Conservation (phyloP, 2,113 vertebrate genomes). For the Todiramphus saurophagus region DNA sequence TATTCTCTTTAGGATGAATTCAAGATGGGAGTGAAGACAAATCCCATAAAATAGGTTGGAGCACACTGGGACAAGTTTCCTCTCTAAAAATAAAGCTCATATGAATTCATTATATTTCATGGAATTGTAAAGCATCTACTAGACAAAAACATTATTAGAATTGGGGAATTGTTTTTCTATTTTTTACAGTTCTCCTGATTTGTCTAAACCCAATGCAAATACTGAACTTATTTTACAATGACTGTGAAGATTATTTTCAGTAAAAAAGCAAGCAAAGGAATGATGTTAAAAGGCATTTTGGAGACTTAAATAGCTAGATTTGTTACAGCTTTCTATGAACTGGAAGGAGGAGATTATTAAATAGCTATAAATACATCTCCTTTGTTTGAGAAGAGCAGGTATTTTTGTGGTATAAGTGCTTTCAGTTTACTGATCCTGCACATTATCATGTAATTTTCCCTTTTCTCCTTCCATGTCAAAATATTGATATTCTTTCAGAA, state of each 20-base stretch:
- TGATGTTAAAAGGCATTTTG: constrained; percentile 41
- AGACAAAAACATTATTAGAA: background rate
- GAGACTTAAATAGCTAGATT: constrained; percentile 23
- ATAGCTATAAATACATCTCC: constrained; percentile 55
- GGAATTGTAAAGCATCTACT: constrained; percentile 18
- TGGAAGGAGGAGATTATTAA: constrained; percentile 46
- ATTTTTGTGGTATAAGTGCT: constrained; percentile 70
- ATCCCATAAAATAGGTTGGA: background rate
- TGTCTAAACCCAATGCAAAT: constrained; percentile 46
- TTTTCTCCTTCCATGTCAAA: constrained; percentile 74
- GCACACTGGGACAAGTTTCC: background rate
- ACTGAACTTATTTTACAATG: background rate
- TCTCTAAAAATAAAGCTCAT: constrained; percentile 25
- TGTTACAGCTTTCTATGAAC: constrained; percentile 61
- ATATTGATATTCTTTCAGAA: constrained; percentile 79
- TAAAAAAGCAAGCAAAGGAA: constrained; percentile 47
- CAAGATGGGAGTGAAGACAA: background rate
- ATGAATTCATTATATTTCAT: constrained; percentile 35
- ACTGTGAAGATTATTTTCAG: constrained; percentile 51
- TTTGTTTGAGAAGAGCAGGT: constrained; percentile 67
- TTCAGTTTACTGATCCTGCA: constrained; percentile 69
- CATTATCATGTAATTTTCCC: constrained; percentile 72
- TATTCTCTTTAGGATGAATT: background rate
- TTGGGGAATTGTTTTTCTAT: background rate
- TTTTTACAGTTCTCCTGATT: constrained; percentile 32